Conservation (phyloP, 1,140 invertebrate species). For the Anadara kagoshimensis region DNA sequence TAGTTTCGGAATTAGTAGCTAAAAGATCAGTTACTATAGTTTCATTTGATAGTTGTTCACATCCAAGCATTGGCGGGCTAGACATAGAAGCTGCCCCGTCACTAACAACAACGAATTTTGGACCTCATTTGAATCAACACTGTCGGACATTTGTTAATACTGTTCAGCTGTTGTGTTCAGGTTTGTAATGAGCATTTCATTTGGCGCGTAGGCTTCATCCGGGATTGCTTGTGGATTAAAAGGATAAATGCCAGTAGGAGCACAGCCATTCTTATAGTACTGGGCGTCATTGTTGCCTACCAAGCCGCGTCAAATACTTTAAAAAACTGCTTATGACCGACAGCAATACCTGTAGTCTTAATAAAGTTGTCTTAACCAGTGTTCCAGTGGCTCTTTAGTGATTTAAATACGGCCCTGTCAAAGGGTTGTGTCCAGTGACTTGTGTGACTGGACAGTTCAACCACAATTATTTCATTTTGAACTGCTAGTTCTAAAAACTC, state of each 20-base stretch:
- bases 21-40: too few species aligned
- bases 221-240: slow-evolving; percentile 22
- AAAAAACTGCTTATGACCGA: slow-evolving; percentile 26
- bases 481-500: slow-evolving; percentile 20
- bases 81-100: too few species aligned
- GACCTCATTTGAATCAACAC: too few species aligned
- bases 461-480: slow-evolving; percentile 8
- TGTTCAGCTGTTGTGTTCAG: too few species aligned
- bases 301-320: slow-evolving; percentile 6
- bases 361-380: slow-evolving; percentile 22
- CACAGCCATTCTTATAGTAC: slow-evolving; percentile 13
- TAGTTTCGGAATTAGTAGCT: too few species aligned
- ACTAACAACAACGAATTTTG: too few species aligned
- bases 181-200: slow-evolving; percentile 1
- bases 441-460: slow-evolving; percentile 25
- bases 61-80: too few species aligned
- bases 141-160: neutral
- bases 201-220: slow-evolving; percentile 8
- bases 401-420: slow-evolving; percentile 33
- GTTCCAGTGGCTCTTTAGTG: slow-evolving; percentile 21
- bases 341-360: slow-evolving; percentile 17
- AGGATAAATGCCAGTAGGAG: slow-evolving; percentile 21
- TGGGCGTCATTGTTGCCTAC: slow-evolving; percentile 1
- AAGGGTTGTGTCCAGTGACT: slow-evolving; percentile 26
- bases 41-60: too few species aligned